phyloP scores from a whole-genome alignment of 2,113 vertebrate species.

The Cynocephalus volans region DNA sequence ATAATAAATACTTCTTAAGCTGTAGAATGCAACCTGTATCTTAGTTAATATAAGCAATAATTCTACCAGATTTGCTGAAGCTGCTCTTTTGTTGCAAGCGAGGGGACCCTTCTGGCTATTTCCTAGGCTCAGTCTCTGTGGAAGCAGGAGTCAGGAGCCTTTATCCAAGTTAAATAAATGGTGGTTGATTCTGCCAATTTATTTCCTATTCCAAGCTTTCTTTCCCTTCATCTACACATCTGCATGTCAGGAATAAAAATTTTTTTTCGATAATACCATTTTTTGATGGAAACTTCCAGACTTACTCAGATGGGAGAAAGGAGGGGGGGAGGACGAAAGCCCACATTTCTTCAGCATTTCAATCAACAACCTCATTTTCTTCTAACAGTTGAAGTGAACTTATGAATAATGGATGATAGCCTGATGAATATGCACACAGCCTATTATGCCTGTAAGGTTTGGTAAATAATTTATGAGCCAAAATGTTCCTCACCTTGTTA shows the following conservation, averaged over 20 bases:
- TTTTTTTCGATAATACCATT: slow-evolving; percentile 33
- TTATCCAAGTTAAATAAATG: neutral
- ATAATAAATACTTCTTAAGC: neutral
- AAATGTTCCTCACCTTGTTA: slow-evolving; percentile 88
- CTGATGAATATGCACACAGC: slow-evolving; percentile 89
- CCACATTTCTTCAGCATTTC: slow-evolving; percentile 79
- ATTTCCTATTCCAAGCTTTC: slow-evolving; percentile 37
- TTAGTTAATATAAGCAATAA: neutral
- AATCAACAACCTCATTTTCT: slow-evolving; percentile 85
- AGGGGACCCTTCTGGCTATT: neutral
- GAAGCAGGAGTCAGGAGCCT: neutral
- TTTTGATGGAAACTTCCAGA: slow-evolving; percentile 71
- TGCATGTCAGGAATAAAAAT: slow-evolving; percentile 47
- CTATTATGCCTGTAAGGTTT: slow-evolving; percentile 86
- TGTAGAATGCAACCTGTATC: neutral
- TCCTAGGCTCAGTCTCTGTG: neutral
- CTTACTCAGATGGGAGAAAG: slow-evolving; percentile 50
- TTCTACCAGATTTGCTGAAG: slow-evolving; percentile 16
- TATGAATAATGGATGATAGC: slow-evolving; percentile 88
- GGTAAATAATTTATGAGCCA: slow-evolving; percentile 89
- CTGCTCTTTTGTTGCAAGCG: slow-evolving; percentile 42
- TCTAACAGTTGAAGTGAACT: slow-evolving; percentile 77
- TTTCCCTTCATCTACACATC: slow-evolving; percentile 5
- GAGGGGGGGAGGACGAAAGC: slow-evolving; percentile 65
- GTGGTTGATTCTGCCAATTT: slow-evolving; percentile 23